Conservation (phyloP, 2,113 vertebrate species). For the Lamprologus speciosus region DNA sequence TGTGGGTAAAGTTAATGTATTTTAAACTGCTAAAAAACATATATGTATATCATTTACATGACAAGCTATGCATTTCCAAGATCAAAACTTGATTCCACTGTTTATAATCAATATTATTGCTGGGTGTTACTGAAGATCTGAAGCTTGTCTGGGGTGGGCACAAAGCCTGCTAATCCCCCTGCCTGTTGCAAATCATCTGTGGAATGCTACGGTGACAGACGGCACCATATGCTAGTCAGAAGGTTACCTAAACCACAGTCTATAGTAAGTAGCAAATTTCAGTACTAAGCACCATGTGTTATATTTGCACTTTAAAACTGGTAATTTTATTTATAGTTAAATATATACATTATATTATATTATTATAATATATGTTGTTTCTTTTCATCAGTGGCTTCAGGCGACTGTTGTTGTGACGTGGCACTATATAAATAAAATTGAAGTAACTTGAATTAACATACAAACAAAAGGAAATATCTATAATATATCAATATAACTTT, state of each 20-base stretch:
- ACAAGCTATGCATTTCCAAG: neutral
- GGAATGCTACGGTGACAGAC: slow-evolving; percentile 7
- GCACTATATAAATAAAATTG: neutral
- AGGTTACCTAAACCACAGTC: neutral
- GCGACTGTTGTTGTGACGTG: neutral
- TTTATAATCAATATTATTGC: neutral
- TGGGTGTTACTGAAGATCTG: neutral
- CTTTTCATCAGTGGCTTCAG: neutral
- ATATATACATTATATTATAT: neutral
- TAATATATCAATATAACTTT: neutral
- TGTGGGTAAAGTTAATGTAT: neutral
- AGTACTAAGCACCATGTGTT: neutral
- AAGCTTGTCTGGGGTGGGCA: neutral
- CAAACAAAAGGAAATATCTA: neutral
- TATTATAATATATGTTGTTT: neutral
- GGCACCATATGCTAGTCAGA: neutral
- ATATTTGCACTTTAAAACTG: neutral
- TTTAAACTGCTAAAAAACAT: neutral
- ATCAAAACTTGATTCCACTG: neutral
- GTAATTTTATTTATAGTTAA: neutral
- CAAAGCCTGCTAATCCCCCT: neutral
- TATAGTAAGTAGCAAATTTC: neutral
- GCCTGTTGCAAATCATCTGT: slow-evolving; percentile 3
- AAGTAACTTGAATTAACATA: neutral
- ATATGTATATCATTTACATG: neutral